These are phyloP conservation scores for Taeniopygia guttata DNA, from an alignment of 2,797 vertebrate genomes.

Conservation along the genomic window DNA sequence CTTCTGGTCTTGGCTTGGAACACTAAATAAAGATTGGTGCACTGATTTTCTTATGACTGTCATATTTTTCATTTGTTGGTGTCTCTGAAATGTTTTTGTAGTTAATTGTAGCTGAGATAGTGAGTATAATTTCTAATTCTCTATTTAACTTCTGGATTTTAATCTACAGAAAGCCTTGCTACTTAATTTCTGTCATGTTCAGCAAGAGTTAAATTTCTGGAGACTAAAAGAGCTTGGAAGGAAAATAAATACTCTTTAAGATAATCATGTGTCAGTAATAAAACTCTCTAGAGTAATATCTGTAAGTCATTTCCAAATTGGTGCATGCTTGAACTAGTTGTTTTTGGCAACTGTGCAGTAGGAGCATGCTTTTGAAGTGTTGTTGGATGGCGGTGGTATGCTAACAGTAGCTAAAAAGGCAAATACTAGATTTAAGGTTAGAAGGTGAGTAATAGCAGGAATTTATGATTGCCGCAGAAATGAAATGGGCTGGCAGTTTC, in stretches of 20 bases:
- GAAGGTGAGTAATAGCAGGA: slow-evolving; percentile 6
- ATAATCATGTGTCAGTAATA: neutral
- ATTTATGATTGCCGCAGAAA: neutral
- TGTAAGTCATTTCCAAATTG: neutral
- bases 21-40: neutral
- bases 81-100: neutral
- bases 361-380: neutral
- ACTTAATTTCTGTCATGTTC: neutral
- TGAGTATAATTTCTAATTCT: neutral
- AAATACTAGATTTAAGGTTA: neutral
- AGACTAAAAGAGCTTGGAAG: neutral
- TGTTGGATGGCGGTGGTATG: neutral
- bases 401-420: neutral
- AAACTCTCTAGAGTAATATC: neutral
- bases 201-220: neutral
- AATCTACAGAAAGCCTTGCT: neutral
- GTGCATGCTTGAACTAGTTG: neutral
- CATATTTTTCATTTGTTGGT: neutral
- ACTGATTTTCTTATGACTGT: neutral
- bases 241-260: neutral
- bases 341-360: neutral
- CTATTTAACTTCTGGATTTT: neutral
- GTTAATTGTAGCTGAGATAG: neutral
- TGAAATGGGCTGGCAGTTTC: neutral
- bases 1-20: neutral